Conservation (phyloP, 2,797 vertebrate species). For the Diplodus sargus region DNA sequence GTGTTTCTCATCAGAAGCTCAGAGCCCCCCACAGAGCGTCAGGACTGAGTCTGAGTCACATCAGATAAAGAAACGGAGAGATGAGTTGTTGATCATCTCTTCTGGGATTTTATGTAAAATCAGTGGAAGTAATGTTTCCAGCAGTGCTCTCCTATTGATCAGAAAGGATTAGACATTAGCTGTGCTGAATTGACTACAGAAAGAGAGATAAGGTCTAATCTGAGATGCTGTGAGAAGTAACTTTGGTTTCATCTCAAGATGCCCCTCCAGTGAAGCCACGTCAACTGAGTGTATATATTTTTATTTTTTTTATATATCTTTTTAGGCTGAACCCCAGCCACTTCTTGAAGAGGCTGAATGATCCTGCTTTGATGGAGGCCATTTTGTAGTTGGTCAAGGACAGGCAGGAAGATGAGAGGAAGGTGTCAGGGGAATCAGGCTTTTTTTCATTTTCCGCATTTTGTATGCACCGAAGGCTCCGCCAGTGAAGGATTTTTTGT, state of each 20-base stretch:
- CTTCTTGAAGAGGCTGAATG: background rate
- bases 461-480: background rate
- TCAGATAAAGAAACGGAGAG: slow-evolving; percentile 22
- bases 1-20: background rate
- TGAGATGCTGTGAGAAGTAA: slow-evolving; percentile 30
- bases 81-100: slow-evolving; percentile 6
- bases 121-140: background rate
- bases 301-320: background rate
- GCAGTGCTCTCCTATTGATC: background rate
- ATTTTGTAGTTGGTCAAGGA: slow-evolving; percentile 43
- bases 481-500: background rate
- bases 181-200: background rate
- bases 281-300: background rate
- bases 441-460: background rate
- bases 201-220: slow-evolving; percentile 21
- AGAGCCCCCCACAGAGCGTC: background rate
- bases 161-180: slow-evolving; percentile 15
- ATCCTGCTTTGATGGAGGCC: slow-evolving; percentile 38
- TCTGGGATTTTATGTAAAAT: slow-evolving; percentile 6
- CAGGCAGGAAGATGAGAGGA: slow-evolving; percentile 22
- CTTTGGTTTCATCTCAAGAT: slow-evolving; percentile 24
- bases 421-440: background rate
- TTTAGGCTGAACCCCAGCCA: slow-evolving; percentile 11
- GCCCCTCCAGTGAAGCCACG: background rate
- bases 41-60: background rate